A percentile compares a stretch with the other conserved stretches of the same genome.
These are phyloP conservation scores for Centrocercus urophasianus DNA, from an alignment of 2,113 vertebrate genomes.

Conservation along the genomic window DNA sequence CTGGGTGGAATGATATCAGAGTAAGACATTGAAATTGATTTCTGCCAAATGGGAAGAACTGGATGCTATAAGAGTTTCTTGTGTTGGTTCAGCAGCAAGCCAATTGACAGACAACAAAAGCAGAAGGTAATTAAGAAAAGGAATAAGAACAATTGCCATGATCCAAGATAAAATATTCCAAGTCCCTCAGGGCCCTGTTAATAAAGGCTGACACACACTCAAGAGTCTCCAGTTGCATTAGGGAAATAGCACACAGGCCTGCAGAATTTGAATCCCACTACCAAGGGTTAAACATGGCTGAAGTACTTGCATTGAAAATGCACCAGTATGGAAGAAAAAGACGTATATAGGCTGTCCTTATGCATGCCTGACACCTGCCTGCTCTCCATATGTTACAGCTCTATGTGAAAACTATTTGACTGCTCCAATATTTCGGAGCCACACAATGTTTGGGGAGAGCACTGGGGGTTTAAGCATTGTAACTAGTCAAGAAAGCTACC, in stretches of 20 bases:
- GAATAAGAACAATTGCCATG: neutral
- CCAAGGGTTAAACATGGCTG: neutral
- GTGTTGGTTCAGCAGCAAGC: neutral
- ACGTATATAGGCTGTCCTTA: neutral
- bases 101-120: neutral
- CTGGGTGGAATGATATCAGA: neutral
- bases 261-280: neutral
- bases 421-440: neutral
- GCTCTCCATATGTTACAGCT: neutral
- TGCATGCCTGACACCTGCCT: neutral
- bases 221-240: neutral
- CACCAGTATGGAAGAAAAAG: neutral
- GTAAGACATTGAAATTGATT: neutral
- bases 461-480: neutral
- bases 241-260: neutral
- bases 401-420: neutral
- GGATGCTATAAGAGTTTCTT: neutral
- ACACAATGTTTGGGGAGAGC: neutral
- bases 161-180: neutral
- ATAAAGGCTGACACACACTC: neutral
- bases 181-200: neutral
- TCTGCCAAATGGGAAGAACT: neutral
- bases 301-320: neutral
- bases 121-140: neutral
- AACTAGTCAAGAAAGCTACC: neutral